Evolutionary conservation across 2,888 invertebrate genomes (phyloP).

Genomic region (Agrotis ipsilon): DNA sequence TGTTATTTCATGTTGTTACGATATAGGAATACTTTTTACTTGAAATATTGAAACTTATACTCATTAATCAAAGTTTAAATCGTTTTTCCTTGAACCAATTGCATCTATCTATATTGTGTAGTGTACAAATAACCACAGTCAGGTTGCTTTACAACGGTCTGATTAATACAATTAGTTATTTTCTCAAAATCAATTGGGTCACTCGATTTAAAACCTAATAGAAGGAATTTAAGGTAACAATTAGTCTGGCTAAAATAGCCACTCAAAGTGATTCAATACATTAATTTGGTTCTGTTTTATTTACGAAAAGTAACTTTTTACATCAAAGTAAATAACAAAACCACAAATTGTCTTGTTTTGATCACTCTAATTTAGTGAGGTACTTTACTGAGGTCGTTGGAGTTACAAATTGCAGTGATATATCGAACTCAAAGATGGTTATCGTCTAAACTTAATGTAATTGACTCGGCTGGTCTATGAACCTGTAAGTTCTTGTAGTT

Average conservation of each 20-base stretch:
- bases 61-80: no score
- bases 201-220: constrained; percentile 34
- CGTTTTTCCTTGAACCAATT: no score
- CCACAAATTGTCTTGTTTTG: constrained; percentile 24
- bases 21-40: no score
- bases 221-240: constrained; percentile 22
- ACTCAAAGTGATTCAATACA: constrained; percentile 11
- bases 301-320: neutral
- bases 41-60: no score
- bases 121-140: neutral
- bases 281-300: constrained; percentile 16
- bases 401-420: constrained; percentile 22
- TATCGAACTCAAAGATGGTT: constrained; percentile 20
- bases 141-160: constrained; percentile 9
- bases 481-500: no score
- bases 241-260: constrained; percentile 30
- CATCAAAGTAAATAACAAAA: constrained; percentile 9
- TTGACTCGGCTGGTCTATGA: no score
- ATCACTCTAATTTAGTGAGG: constrained; percentile 1
- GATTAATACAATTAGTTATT: constrained; percentile 44
- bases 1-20: no score
- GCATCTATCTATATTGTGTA: no score
- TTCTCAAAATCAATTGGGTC: constrained; percentile 40
- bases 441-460: constrained; percentile 6
- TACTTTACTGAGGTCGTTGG: constrained; percentile 17